Base-by-base conservation (phyloP, 2,113 vertebrate genomes). In the Stigmatopora argus region DNA sequence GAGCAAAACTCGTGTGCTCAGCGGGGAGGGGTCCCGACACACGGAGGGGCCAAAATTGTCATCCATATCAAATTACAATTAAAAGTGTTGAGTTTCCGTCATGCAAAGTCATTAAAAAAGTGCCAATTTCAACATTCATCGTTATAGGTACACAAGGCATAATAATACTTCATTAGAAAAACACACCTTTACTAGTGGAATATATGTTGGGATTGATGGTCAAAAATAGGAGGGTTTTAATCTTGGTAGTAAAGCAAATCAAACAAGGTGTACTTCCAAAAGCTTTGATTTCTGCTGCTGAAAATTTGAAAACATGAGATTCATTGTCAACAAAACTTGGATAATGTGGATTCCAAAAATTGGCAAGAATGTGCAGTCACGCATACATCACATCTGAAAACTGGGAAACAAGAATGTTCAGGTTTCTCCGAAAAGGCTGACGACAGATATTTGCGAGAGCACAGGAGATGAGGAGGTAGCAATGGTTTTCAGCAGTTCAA, bases 401-500 rank as follows among this genome's bases (percentile, higher is more conserved):
- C 53, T 14, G 12, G 41, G 19, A 45, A 60, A 41, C n/a, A 60
- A 12, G 23, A 61, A 23, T 46, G 18, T 44, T 60, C 59, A 8
- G 19, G 10, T 21, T 60, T 60, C 38, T 44, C 11, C 44, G 19
- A 14, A 21, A 38, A 21, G 59, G 41, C 38, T 64, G 44, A 73
- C 47, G 55, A 57, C 57, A 83, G 44, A 83, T n/a, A 62, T 82
- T 67, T 75, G 79, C 26, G 26, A 89, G 82, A 87, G 68, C 75
- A 87, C 79, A 85, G 83, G 77, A 84, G 78, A 86, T 82, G 78
- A 84, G 79, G 78, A 85, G 74, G 81, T 84, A 83, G 74, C 75
- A 83, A 78, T 90, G 86, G 84, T 90, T 89, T 90, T 89, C 92
- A 95, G 93, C 92, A 94, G 92, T 95, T 95, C 93, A 93, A 94